Evolutionary conservation across 2,888 invertebrate species (phyloP), one percentile per base, ranked within the genome.

Genomic region (Metalampra italica): DNA sequence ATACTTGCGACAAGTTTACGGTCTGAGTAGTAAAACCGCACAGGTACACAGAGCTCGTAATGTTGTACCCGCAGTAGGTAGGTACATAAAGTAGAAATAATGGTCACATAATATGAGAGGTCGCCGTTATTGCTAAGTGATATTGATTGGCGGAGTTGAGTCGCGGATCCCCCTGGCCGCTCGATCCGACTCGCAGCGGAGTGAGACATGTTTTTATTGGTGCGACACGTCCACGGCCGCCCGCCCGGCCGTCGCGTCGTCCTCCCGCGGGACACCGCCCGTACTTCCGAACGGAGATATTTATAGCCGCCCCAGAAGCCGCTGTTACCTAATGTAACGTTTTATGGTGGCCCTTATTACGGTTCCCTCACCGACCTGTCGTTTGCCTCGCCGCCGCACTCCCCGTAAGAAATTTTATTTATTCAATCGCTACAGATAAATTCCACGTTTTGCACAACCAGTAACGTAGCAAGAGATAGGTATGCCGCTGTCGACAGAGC

Each of bases 321-420:
- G 82, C 86, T 82, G 80, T 85, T 87, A 87, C 87, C 87, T 88
- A 87, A 88, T 87, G 87, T 86, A 79, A 87, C 88, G 74, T 87
- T 89, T 89, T 89, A 89, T 86, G 88, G 84, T 84, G 66, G 78
- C 82, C 85, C 88, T 88, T 88, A 88, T 89, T 89, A 87, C 87
- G 83, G 80, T 76, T 74, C 73, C 78, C 74, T 71, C 72, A 69
- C 75, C 71, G 71, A 69, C 70, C 72, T 75, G 75, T 73, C 71
- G 69, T 66, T 71, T 74, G 66, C 68, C 67, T 68, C 62, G 66
- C 63, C 60, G 66, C 60, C 62, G 56, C 60, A 59, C 58, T 57
- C 43, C 59, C 57, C 60, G 57, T 61, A 63, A 71, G 63, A 70
- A 76, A 71, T 74, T 72, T 75, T 79, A 76, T 80, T 77, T 76